Conservation (phyloP, 2,113 vertebrate species). For the Leptocoma aspasia region DNA sequence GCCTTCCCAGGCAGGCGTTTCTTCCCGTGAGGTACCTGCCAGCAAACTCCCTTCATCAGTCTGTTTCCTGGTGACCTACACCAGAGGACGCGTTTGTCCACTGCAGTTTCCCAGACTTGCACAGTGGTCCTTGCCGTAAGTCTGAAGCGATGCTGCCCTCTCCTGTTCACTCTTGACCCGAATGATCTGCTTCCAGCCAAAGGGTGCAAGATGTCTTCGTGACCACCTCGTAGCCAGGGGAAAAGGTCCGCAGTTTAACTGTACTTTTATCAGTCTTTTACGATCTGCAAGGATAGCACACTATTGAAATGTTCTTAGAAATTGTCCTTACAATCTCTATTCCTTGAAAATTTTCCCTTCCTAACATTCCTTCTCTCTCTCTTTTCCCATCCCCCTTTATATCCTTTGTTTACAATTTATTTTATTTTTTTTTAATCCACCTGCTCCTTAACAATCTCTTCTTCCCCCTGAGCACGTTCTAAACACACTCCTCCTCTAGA, state of each 20-base stretch:
- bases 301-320: background rate
- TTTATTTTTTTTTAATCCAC: background rate
- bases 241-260: background rate
- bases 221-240: background rate
- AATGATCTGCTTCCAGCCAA: background rate
- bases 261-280: background rate
- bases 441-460: background rate
- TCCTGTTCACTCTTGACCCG: background rate
- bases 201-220: background rate
- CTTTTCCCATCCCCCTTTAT: background rate
- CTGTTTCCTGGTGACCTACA: background rate
- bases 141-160: constrained; percentile 37
- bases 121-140: rapidly evolving
- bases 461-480: background rate
- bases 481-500: background rate
- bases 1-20: background rate
- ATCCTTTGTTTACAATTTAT: background rate
- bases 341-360: background rate
- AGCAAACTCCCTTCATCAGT: background rate
- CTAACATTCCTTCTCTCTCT: background rate
- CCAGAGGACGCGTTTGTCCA: rapidly evolving
- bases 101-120: rapidly evolving
- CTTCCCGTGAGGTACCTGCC: background rate
- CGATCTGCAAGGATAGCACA: background rate
- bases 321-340: background rate